Percentiles rank a stretch among this genome's conserved stretches.
Evolutionary conservation across 2,113 vertebrate genomes (phyloP).

Genomic region (Thamnaconus septentrionalis): DNA sequence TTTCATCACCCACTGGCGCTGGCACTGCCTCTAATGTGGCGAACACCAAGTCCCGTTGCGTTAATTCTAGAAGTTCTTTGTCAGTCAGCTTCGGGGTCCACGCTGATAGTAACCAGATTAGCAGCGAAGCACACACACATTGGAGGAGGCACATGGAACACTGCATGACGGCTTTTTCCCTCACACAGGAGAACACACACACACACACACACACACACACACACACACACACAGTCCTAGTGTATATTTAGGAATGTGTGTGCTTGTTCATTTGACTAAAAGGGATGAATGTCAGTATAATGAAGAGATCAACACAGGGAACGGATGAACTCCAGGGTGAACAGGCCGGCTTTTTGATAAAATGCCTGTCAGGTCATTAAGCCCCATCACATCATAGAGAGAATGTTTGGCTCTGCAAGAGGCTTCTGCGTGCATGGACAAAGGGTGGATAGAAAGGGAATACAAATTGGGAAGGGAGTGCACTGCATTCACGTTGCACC

Average conservation of each 20-base stretch:
- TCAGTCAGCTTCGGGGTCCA: conserved; percentile 22
- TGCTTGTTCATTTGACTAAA: conserved; percentile 29
- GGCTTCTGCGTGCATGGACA: too few species aligned
- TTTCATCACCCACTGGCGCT: conserved; percentile 25
- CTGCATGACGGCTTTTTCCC: background rate
- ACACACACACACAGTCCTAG: background rate
- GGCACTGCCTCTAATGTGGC: conserved; percentile 7
- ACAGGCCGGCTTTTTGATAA: conserved; percentile 18
- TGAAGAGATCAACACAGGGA: conserved; percentile 31
- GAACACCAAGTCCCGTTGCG: conserved; percentile 17
- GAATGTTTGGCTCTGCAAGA: background rate
- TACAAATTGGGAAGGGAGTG: too few species aligned
- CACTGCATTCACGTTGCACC: too few species aligned
- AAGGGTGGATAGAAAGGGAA: too few species aligned
- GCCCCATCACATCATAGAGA: background rate
- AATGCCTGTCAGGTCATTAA: conserved; percentile 5
- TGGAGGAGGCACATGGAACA: conserved; percentile 11
- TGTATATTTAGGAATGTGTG: conserved; percentile 2
- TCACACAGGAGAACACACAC: background rate
- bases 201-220: background rate
- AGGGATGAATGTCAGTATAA: conserved; percentile 26
- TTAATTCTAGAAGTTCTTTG: conserved; percentile 26
- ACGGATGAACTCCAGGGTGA: background rate
- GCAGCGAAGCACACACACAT: conserved; percentile 1
- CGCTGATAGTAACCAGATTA: conserved; percentile 10